Evolutionary conservation across 2,888 invertebrate species (phyloP).

Genomic region (Dicycla oo): DNA sequence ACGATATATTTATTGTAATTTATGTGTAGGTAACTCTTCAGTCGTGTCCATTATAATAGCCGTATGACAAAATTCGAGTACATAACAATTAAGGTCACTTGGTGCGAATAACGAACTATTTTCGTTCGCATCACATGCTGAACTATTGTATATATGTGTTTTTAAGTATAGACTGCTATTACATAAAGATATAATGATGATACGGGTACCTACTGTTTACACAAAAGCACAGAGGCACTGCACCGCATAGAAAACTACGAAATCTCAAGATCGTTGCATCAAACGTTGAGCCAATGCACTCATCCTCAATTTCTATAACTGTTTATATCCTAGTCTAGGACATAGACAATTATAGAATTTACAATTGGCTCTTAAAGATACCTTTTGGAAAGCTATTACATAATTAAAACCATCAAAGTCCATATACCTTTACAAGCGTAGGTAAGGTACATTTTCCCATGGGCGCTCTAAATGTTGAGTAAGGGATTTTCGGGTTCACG

Average conservation of each 20-base stretch:
- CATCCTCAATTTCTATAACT: background rate
- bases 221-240: background rate
- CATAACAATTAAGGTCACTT: slow-evolving; percentile 85
- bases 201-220: background rate
- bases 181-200: background rate
- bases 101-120: slow-evolving; percentile 72
- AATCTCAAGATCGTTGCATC: background rate
- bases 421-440: slow-evolving; percentile 17
- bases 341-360: too few relatives aligned
- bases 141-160: slow-evolving; percentile 10
- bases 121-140: slow-evolving; percentile 55
- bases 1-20: slow-evolving; percentile 53
- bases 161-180: slow-evolving; percentile 17
- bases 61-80: slow-evolving; percentile 75
- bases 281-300: background rate
- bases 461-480: slow-evolving; percentile 32
- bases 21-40: slow-evolving; percentile 57
- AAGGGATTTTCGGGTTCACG: slow-evolving; percentile 40
- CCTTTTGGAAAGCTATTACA: background rate
- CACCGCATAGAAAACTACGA: background rate
- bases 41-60: slow-evolving; percentile 67
- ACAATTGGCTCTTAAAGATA: too few relatives aligned
- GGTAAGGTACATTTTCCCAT: slow-evolving; percentile 12
- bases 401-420: slow-evolving; percentile 11
- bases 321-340: background rate